phyloP scores from a whole-genome alignment of 2,888 invertebrate genomes.

The Mallateleia sp. region DNA sequence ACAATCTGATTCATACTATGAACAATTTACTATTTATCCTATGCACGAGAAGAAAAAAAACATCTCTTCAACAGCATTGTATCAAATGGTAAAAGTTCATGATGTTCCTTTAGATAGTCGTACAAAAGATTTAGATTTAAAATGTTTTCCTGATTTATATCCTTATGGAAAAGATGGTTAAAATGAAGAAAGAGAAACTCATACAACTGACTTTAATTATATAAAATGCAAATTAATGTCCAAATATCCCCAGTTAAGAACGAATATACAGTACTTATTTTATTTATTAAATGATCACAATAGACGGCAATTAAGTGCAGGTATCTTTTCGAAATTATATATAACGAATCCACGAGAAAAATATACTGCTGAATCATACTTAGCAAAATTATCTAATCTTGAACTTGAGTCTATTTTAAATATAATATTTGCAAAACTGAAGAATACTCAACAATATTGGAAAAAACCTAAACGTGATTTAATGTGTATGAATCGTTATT shows the following conservation, averaged over 20 bases:
- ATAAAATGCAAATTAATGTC: constrained; percentile 79
- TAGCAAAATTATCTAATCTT: background rate
- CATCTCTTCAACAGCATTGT: constrained; percentile 41
- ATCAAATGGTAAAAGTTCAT: constrained; percentile 68
- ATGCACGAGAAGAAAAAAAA: no score
- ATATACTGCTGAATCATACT: background rate
- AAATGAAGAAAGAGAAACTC: constrained; percentile 64
- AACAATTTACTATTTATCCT: no score
- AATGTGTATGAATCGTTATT: constrained; percentile 77
- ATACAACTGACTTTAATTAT: constrained; percentile 72
- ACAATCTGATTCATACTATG: constrained; percentile 30
- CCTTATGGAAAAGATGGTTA: constrained; percentile 69
- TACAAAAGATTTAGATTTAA: constrained; percentile 67
- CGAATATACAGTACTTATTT: constrained; percentile 82
- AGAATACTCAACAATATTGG: background rate
- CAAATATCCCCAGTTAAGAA: constrained; percentile 77
- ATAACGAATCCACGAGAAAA: background rate
- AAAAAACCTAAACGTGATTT: background rate
- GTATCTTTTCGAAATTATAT: constrained; percentile 40
- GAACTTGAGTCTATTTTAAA: background rate
- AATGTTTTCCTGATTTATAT: constrained; percentile 78
- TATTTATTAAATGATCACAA: constrained; percentile 80
- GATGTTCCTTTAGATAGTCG: constrained; percentile 76
- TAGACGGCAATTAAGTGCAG: constrained; percentile 77
- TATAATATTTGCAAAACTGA: background rate